phyloP scores from a whole-genome alignment of 2,113 vertebrate species.

The Gasterosteus aculeatus region DNA sequence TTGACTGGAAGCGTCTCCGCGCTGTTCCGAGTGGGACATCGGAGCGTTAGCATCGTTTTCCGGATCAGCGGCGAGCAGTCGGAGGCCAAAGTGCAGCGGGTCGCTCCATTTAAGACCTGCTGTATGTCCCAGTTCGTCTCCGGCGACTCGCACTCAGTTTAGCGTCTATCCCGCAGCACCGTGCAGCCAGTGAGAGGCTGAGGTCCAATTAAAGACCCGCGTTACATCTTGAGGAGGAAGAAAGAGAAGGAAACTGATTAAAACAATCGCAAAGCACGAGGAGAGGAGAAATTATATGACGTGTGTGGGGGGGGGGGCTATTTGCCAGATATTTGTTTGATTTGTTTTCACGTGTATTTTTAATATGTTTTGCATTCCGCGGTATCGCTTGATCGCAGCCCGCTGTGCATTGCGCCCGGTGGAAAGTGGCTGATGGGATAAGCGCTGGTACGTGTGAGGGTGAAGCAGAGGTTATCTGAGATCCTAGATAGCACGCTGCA shows the following conservation, averaged over 20 bases:
- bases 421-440: conserved; percentile 30
- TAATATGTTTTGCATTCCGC: background rate
- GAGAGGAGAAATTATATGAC: background rate
- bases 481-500: background rate
- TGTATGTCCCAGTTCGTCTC: too few relatives aligned
- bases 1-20: background rate
- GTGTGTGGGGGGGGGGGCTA: too few relatives aligned
- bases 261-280: too few relatives aligned
- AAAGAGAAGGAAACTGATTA: background rate
- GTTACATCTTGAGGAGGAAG: too few relatives aligned
- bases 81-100: background rate
- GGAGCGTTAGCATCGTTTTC: background rate
- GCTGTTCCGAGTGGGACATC: conserved; percentile 1
- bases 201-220: background rate
- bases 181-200: background rate
- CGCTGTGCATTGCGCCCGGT: background rate
- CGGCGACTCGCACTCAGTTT: background rate
- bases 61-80: conserved; percentile 7
- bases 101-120: too few relatives aligned
- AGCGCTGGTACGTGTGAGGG: conserved; percentile 20
- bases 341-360: background rate
- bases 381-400: conserved; percentile 2
- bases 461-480: background rate
- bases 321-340: background rate
- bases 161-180: background rate